A percentile compares a stretch with the other conserved stretches of the same genome.
These are phyloP conservation scores for Ctena decussata DNA, from an alignment of 2,888 invertebrate genomes.

Conservation along the genomic window DNA sequence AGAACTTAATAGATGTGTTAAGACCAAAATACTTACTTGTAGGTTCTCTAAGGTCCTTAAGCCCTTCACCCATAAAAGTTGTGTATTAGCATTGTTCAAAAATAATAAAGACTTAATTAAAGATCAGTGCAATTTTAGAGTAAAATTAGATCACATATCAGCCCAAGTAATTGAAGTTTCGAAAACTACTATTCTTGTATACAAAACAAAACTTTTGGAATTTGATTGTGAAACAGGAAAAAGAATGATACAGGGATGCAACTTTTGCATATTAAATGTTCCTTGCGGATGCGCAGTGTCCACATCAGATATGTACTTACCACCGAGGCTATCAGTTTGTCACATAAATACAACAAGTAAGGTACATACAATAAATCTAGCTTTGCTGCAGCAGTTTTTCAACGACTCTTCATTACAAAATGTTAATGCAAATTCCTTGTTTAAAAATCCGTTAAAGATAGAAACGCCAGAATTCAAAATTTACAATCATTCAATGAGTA, in stretches of 20 bases:
- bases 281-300: conserved; percentile 22
- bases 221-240: background rate
- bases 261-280: background rate
- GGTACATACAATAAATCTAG: conserved; percentile 7
- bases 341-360: conserved; percentile 14
- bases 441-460: conserved; percentile 24
- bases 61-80: background rate
- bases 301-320: conserved; percentile 24
- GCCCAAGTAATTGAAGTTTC: conserved; percentile 7
- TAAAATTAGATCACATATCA: conserved; percentile 12
- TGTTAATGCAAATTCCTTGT: conserved; percentile 23
- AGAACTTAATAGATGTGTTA: background rate
- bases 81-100: background rate
- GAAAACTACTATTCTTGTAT: background rate
- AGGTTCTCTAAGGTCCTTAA: background rate
- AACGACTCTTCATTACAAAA: conserved; percentile 20
- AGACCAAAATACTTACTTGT: background rate
- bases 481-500: conserved; percentile 31
- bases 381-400: conserved; percentile 30
- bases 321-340: conserved; percentile 41
- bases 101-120: background rate
- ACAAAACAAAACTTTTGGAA: background rate
- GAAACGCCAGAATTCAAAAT: conserved; percentile 42
- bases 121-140: conserved; percentile 24
- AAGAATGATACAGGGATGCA: background rate